Evolutionary conservation across 2,797 vertebrate species (phyloP), one percentile per base, ranked within the genome.

Genomic region (Hozukius guyotensis): DNA sequence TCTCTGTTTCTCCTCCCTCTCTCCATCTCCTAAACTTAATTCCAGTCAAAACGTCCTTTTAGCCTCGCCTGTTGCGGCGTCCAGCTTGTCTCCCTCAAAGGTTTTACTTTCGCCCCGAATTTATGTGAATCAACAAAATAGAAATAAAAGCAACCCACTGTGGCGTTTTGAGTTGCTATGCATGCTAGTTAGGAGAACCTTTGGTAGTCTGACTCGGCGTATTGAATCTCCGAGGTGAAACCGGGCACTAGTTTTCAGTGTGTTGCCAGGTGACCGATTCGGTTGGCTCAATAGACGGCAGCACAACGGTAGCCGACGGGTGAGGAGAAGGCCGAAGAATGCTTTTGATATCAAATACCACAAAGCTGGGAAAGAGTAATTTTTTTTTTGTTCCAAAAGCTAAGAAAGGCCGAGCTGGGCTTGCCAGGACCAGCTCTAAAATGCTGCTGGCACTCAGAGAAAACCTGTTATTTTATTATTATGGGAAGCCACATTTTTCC

Each of bases 211-310:
- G 83, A 75, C 56, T 78, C 25, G 1, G 31, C 13, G 63, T 77
- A 73, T 86, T 81, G 76, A 86, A 81, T 85, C 75, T 70, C 67
- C 4, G 68, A 83, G 64, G 81, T 88, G 84, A 91, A 89, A 83
- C 75, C 32, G 18, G 73, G 81, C 73, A 78, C 84, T 86, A 20
- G 77, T 78, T 91, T 85, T 85, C 25, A 66, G 57, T 69, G 75
- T 79, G 88, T 91, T 92, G 91, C 92, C 88, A 88, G 87, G 90
- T 93, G 88, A 93, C 87, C 68, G 75, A 82, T 83, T 83, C 62
- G 83, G 56, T 57, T 29, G 46, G 80, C 77, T 91, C 85, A 82
- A 71, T 88, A 78, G 77, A 85, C 62, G 2, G 57, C 64, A 67
- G 42, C 9, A 31, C 73, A 87, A 62, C 27, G 6, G 75, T 72